Evolutionary conservation across 2,797 vertebrate genomes (phyloP), one percentile per base, ranked within the genome.

Genomic region (Tamandua tetradactyla): DNA sequence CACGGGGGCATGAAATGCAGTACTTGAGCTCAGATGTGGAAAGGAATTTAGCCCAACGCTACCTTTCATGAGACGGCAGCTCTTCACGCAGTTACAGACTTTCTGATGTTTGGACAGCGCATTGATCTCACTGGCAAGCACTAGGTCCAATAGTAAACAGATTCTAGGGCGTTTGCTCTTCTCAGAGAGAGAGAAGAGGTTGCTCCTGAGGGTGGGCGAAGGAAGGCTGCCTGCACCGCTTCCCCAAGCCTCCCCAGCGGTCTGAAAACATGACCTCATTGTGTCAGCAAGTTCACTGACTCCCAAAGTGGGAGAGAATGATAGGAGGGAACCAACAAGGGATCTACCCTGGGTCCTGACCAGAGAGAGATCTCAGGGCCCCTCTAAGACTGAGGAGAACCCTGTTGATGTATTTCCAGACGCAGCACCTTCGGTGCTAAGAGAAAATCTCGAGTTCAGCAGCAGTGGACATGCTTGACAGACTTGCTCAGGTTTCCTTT

Each of bases 221-320:
- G 11, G 64, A 76, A 57, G 25, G 23, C 18, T 17, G 1, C 18
- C n/a, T 17, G 3, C 74, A 40, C n/a, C 87, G 62, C 82, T 81
- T 94, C 59, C 49, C 40, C 37, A 37, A 49, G 62, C 49, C 25
- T 69, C 40, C 25, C 72, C 25, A 62, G 76, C 49, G 7, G n/a
- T 89, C n/a, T 83, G n/a, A 30, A 40, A 83, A 91, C 4, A 52
- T 49, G 35, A 47, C 40, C 83, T 95, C 93, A 82, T 25, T 81
- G 61, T 30, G 37, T 27, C 59, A 83, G 78, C 55, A 74, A 89
- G 32, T 42, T 42, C 37, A 4, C 66, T 3, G 5, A 12, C 35
- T n/a, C 10, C 49, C 13, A 55, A 76, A 27, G 37, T 68, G 47
- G 42, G 30, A 47, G 32, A 61, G 69, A 86, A 62, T 20, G 25